Base-by-base conservation (phyloP, 2,113 vertebrate species). In the Hippocampus mohnikei region DNA sequence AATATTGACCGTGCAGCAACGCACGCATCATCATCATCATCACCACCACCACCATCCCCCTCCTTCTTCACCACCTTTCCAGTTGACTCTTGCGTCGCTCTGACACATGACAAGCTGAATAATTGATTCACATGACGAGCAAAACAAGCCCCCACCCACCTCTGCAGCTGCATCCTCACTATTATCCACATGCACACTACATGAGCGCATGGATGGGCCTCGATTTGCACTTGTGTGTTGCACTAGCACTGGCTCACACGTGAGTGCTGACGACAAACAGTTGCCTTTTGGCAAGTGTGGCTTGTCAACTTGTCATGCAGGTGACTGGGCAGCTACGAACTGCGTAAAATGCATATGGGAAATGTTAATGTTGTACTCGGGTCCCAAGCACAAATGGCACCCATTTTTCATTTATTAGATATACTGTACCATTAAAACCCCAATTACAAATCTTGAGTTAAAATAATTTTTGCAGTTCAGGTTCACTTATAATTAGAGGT, bases 101-200 rank as follows among this genome's bases (percentile, higher is more conserved):
- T 74, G 74, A 81, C 80, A 84, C 73, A 87, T 85, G 81, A 83
- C 81, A 84, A 50, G 75, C 53, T 92, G 75, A 92, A 93, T 91
- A 86, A 91, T 92, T 89, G 58, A 92, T 90, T 74, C 2, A 72
- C 77, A 81, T 66, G 70, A 82, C 78, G 84, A 81, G 80, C 59
- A 84, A 88, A 88, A 87, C 78, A 83, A 87, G 80, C 78, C 61
- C 67, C 74, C 70, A 69, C 62, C 46, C 44, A 46, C 70, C 67
- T 16, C 70, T 78, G 72, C 70, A 69, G 75, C 71, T 53, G 25
- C 72, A 65, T n/a, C 64, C 50, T 11, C 60, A 53, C 59, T 69
- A 23, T 56, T 71, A 59, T 66, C 55, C 3, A n/a, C 9, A 21
- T 27, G 25, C 23, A 58, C 23, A 27, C 5, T 5, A 2, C 23